Evolutionary conservation across 2,888 invertebrate genomes (phyloP).

Genomic region (Dromius quadrimaculatus): DNA sequence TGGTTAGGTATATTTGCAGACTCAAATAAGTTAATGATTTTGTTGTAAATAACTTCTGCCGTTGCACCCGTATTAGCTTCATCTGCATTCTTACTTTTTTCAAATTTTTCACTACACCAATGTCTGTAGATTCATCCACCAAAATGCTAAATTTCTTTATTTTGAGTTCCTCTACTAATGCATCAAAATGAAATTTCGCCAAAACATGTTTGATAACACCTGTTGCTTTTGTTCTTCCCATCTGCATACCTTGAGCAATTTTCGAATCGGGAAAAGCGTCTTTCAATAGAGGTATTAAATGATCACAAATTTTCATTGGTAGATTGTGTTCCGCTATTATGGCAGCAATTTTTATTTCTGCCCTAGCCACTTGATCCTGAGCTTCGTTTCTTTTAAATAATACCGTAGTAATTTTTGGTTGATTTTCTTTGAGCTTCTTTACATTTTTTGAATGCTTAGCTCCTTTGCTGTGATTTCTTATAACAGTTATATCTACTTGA

Average conservation of each 20-base stretch:
- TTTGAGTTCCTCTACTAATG: slow-evolving; percentile 55
- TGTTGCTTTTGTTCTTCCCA: slow-evolving; percentile 57
- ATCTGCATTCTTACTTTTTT: slow-evolving; percentile 40
- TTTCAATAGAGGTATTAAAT: slow-evolving; percentile 55
- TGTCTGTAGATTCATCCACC: slow-evolving; percentile 59
- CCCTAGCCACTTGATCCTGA: background rate
- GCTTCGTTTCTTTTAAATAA: background rate
- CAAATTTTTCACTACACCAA: slow-evolving; percentile 57
- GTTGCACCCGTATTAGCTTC: background rate
- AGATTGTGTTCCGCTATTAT: slow-evolving; percentile 59
- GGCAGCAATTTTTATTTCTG: slow-evolving; percentile 57
- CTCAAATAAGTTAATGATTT: slow-evolving; percentile 49
- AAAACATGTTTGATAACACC: slow-evolving; percentile 57
- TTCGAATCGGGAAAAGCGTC: slow-evolving; percentile 57
- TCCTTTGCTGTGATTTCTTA: background rate
- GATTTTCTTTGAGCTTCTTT: background rate
- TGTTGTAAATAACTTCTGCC: background rate
- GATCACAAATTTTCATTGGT: slow-evolving; percentile 50
- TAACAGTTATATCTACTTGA: background rate
- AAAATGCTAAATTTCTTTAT: slow-evolving; percentile 56
- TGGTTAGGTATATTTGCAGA: slow-evolving; percentile 56
- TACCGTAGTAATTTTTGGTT: background rate
- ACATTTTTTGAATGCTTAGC: background rate
- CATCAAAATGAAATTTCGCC: slow-evolving; percentile 55
- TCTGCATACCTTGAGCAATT: slow-evolving; percentile 55